A percentile compares a stretch with the other conserved stretches of the same genome.
Evolutionary conservation across 2,888 invertebrate species (phyloP).

Genomic region (Diarsia dahlii): DNA sequence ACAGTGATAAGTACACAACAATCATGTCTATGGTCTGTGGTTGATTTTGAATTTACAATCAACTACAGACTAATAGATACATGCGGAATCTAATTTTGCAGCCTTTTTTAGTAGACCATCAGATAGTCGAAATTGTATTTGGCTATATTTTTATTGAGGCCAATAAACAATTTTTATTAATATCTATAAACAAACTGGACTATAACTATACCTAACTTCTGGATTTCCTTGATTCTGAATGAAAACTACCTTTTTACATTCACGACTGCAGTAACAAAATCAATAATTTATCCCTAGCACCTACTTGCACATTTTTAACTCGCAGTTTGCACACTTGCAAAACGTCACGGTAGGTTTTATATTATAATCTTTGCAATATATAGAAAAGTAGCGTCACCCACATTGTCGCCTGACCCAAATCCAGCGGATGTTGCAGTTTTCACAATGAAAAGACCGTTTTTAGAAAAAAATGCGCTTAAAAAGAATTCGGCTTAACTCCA

Average conservation of each 20-base stretch:
- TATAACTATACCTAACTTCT: too few species aligned
- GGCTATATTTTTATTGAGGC: too few species aligned
- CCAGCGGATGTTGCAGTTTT: constrained; percentile 84
- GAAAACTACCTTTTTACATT: not conserved
- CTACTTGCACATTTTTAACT: not conserved
- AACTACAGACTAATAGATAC: too few species aligned
- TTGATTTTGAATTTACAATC: too few species aligned
- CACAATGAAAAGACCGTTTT: constrained; percentile 69
- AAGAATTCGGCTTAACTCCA: constrained; percentile 85
- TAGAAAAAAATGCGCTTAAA: constrained; percentile 77
- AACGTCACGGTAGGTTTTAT: not conserved
- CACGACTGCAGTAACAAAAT: not conserved
- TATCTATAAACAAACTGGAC: too few species aligned
- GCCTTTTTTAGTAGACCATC: too few species aligned
- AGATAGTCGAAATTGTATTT: too few species aligned
- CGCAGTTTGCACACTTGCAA: constrained; percentile 21
- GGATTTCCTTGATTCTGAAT: not conserved
- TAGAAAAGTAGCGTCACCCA: constrained; percentile 58
- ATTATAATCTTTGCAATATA: constrained; percentile 34
- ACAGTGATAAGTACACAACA: too few species aligned
- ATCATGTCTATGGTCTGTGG: too few species aligned
- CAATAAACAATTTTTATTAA: too few species aligned
- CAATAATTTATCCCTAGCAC: not conserved
- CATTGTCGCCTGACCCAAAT: constrained; percentile 88
- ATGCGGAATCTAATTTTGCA: too few species aligned